phyloP scores from a whole-genome alignment of 64 coral and sea anemone genomes.

The Stichodactyla helianthus region DNA sequence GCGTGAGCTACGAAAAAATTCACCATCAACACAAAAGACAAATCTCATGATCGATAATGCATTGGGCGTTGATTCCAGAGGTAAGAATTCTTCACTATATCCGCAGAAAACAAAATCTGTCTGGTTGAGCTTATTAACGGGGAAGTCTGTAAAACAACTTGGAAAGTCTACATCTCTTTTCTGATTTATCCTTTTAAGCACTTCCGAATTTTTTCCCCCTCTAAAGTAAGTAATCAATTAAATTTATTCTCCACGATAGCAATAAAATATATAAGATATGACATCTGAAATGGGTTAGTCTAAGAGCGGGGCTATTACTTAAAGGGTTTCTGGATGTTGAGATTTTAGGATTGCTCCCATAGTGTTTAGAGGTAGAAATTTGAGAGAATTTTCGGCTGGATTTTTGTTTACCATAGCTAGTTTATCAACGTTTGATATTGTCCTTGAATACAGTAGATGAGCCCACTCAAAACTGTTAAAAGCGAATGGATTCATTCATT shows the following conservation, averaged over 20 bases:
- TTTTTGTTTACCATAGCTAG: neutral
- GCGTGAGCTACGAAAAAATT: neutral
- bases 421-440: neutral
- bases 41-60: neutral
- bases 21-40: neutral
- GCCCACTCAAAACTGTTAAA: neutral
- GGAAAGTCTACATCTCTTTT: neutral
- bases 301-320: neutral
- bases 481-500: neutral
- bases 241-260: constrained; percentile 3
- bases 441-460: neutral
- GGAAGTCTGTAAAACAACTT: neutral
- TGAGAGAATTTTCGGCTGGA: neutral
- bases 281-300: neutral
- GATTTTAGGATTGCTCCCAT: neutral
- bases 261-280: constrained; percentile 5
- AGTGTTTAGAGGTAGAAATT: neutral
- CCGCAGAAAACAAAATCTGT: neutral
- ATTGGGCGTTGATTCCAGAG: neutral
- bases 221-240: constrained; percentile 20
- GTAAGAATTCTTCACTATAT: neutral
- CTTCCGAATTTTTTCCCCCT: constrained; percentile 16
- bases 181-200: constrained; percentile 15
- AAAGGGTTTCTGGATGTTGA: neutral
- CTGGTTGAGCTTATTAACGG: neutral